These are phyloP conservation scores for Neopelma chrysocephalum DNA, from an alignment of 2,797 vertebrate species.

Conservation along the genomic window DNA sequence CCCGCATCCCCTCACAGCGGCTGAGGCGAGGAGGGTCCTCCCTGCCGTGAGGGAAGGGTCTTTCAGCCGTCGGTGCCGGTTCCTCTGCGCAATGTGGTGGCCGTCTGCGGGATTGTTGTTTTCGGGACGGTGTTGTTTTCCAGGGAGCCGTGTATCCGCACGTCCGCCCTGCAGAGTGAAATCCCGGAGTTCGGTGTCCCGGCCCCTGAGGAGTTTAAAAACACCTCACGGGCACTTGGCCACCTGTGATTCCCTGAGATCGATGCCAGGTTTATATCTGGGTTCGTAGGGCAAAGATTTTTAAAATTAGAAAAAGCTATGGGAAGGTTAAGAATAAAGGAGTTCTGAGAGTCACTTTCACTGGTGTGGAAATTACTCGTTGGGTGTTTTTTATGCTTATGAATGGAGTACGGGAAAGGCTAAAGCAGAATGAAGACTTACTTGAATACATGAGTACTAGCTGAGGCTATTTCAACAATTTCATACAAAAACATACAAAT, in stretches of 20 bases:
- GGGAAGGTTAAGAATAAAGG: background rate
- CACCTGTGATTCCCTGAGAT: accelerated
- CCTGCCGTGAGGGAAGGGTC: background rate
- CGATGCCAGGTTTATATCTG: background rate
- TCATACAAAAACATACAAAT: background rate
- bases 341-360: accelerated
- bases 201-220: background rate
- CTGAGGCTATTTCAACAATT: background rate
- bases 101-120: accelerated
- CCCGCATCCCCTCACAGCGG: background rate
- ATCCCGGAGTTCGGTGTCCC: accelerated
- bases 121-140: accelerated
- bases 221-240: accelerated
- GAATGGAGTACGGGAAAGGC: background rate
- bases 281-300: background rate
- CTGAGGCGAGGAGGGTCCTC: no score
- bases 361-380: background rate
- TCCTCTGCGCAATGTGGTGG: accelerated
- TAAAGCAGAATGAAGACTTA: background rate
- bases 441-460: background rate
- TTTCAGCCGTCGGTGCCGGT: accelerated
- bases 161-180: no score
- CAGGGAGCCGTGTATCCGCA: accelerated
- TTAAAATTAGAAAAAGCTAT: accelerated
- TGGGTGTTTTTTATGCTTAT: background rate